Percentiles rank a stretch among this genome's conserved stretches.
phyloP scores from a whole-genome alignment of 2,797 vertebrate genomes.

The Distichodus sexfasciatus region DNA sequence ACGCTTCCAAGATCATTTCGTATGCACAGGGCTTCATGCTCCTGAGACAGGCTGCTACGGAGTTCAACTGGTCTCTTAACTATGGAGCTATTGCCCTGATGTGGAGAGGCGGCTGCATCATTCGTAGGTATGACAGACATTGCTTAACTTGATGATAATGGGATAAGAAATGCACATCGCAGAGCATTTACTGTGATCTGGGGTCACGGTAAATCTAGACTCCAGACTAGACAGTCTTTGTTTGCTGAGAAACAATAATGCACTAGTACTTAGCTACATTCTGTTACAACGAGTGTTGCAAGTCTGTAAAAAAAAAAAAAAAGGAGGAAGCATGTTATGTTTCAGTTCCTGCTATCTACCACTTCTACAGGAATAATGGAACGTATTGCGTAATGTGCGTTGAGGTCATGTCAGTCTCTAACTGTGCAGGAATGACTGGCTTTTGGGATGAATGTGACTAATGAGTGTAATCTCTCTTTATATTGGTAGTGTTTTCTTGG shows the following conservation, averaged over 20 bases:
- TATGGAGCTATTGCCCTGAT: conserved; percentile 96
- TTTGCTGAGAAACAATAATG: neutral
- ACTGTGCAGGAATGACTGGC: neutral
- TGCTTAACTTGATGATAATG: neutral
- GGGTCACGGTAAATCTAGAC: neutral
- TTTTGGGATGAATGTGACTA: neutral
- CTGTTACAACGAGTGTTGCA: conserved; percentile 38
- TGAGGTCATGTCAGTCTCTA: neutral
- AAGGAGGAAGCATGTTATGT: conserved; percentile 40
- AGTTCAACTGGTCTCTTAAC: conserved; percentile 92
- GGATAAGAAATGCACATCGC: neutral
- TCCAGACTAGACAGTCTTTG: neutral
- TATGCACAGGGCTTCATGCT: conserved; percentile 98
- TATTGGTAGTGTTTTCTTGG: conserved; percentile 86
- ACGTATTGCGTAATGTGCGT: conserved; percentile 2
- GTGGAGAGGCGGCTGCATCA: conserved; percentile 99
- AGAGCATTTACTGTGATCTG: neutral
- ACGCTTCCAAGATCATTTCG: conserved; percentile 98
- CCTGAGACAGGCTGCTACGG: conserved; percentile 88
- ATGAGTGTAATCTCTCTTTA: neutral
- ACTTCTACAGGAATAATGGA: conserved; percentile 52
- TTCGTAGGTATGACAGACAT: conserved; percentile 80
- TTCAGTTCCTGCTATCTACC: conserved; percentile 33
- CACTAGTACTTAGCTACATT: conserved; percentile 17
- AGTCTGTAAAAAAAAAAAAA: conserved; percentile 10